Conservation (phyloP, 2,888 invertebrate species). For the Deilephila elpenor region DNA sequence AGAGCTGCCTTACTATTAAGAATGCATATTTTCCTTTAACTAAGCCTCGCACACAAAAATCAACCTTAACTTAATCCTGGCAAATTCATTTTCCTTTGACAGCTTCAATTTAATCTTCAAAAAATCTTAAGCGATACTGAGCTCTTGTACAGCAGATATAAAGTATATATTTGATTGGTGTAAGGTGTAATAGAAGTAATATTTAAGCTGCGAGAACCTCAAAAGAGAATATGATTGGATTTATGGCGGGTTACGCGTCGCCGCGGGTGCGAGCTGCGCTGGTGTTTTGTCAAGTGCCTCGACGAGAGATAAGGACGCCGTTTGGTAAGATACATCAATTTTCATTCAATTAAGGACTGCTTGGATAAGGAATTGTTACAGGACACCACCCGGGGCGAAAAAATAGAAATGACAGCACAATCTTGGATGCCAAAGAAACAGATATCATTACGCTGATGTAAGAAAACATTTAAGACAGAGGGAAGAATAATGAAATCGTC, state of each 20-base stretch:
- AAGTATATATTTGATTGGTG: neutral
- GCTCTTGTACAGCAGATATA: neutral
- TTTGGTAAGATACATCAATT: neutral
- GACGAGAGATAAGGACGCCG: neutral
- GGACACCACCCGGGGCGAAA: no score
- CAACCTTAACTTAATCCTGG: neutral
- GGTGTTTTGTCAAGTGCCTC: constrained; percentile 12
- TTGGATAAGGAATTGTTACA: no score
- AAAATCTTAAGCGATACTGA: neutral
- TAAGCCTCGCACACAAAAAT: neutral
- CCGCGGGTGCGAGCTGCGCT: constrained; percentile 21
- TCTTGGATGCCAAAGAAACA: no score
- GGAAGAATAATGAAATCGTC: no score
- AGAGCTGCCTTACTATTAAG: constrained; percentile 20
- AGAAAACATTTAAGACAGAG: no score
- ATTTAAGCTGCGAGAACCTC: constrained; percentile 43
- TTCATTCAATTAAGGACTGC: neutral
- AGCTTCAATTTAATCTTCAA: neutral
- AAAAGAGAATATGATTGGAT: constrained; percentile 62
- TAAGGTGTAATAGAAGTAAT: neutral
- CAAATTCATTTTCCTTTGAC: neutral
- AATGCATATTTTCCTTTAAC: constrained; percentile 23
- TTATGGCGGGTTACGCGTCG: constrained; percentile 45
- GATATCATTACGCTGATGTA: no score
- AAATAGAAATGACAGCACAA: no score